These are phyloP conservation scores for Colaptes auratus DNA, from an alignment of 2,113 vertebrate genomes.

Conservation along the genomic window DNA sequence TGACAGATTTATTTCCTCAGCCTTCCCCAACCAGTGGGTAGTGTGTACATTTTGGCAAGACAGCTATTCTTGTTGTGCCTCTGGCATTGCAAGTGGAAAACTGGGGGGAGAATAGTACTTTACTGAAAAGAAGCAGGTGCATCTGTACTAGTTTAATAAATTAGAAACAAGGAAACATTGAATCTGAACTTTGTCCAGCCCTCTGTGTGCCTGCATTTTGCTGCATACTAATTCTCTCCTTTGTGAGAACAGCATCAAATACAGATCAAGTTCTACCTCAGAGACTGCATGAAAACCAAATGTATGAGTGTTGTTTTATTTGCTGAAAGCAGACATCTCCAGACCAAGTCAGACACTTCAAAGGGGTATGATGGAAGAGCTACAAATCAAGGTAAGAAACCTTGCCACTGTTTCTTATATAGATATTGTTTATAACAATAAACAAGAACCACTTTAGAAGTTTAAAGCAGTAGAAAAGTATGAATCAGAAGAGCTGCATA, in stretches of 20 bases:
- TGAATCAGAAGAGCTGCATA: background rate
- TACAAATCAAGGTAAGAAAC: background rate
- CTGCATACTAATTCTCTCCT: slow-evolving; percentile 38
- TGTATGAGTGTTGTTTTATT: background rate
- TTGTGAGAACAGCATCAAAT: background rate
- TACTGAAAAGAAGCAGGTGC: slow-evolving; percentile 34
- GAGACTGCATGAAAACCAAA: slow-evolving; percentile 1
- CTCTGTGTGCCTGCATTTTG: slow-evolving; percentile 2
- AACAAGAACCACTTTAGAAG: background rate
- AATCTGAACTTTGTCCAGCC: slow-evolving; percentile 25
- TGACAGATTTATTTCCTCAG: background rate
- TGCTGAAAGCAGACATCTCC: background rate
- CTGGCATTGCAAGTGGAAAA: slow-evolving; percentile 31
- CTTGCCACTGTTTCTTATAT: background rate
- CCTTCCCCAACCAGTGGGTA: background rate
- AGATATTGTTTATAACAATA: background rate
- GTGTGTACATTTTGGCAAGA: background rate
- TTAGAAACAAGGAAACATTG: slow-evolving; percentile 16
- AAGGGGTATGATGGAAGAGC: background rate
- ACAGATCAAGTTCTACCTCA: background rate
- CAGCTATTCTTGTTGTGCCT: background rate
- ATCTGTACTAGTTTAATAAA: slow-evolving; percentile 33
- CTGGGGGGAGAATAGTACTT: background rate
- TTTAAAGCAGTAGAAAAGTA: background rate
- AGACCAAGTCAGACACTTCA: background rate